Evolutionary conservation across 2,113 vertebrate genomes (phyloP), one percentile per base, ranked within the genome.

Genomic region (Scomber japonicus): DNA sequence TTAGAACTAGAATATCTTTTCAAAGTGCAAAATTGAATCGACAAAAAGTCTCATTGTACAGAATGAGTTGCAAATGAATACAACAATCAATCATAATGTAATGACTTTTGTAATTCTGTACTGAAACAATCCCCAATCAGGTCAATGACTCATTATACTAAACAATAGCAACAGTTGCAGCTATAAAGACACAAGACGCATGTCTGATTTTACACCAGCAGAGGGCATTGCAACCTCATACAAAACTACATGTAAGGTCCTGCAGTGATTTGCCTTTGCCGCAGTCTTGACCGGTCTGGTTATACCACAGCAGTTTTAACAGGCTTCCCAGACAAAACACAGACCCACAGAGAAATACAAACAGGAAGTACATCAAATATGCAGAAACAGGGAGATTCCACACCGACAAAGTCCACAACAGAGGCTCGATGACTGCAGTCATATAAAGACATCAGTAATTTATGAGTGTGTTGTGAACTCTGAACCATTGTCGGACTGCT

Each of bases 261-360:
- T 92, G 89, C 87, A 88, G 89, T 80, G 74, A 81, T 88, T 84
- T 89, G 51, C 75, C 68, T 89, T 91, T 93, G 88, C 89, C 88
- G 91, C 94, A 94, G 93, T 93, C 84, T 71, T 82, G 71, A 83
- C 56, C 67, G 15, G 31, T 86, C 78, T 84, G 79, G 21, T 80
- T 40, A 71, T 53, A 89, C 83, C 53, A 7, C 35, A 40, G 15
- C 82, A 84, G 77, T 49, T 62, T 31, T 80, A 82, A 81, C 10
- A 78, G 79, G 67, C 40, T 86, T 67, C 50, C 75, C 35, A 82
- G 45, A 89, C 50, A 31, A 79, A 13, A 78, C 53, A 49, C 75
- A 75, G 64, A 76, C 71, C 64, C 11, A 14, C 19, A 62, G 1
- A 17, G 10, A 53, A 70, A 72, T 15, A 44, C 49, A 63, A 55